Evolutionary conservation across 2,797 vertebrate species (phyloP).

Genomic region (Calcarius lapponicus): DNA sequence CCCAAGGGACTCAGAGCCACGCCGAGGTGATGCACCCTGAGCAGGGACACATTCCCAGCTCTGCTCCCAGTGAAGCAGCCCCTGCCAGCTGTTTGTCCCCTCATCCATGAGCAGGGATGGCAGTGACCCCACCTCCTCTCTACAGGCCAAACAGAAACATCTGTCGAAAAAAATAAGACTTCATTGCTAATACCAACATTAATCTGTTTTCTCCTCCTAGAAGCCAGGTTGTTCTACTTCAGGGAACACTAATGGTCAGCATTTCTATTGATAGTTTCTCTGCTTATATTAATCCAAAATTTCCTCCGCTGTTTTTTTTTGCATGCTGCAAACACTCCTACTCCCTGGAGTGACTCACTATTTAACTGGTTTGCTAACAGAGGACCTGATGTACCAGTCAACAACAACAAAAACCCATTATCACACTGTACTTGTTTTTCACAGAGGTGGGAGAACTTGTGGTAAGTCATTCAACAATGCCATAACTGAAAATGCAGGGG

Average conservation of each 20-base stretch:
- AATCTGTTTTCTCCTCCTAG: background rate
- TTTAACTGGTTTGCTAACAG: conserved; percentile 56
- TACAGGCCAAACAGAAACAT: background rate
- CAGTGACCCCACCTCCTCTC: accelerated
- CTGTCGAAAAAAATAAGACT: background rate
- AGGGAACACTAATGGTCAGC: background rate
- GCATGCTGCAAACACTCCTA: conserved; percentile 15
- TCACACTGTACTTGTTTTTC: conserved; percentile 31
- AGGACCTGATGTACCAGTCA: conserved; percentile 47
- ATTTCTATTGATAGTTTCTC: conserved; percentile 25
- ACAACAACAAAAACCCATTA: conserved; percentile 32
- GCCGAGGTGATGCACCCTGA: accelerated
- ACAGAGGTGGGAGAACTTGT: conserved; percentile 29
- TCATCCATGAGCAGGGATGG: accelerated
- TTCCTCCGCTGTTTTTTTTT: conserved; percentile 11
- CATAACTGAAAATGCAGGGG: background rate
- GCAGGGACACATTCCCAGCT: background rate
- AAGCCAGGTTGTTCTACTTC: conserved; percentile 2
- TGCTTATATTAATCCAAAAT: background rate
- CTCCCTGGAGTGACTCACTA: conserved; percentile 13
- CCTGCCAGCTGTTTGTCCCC: background rate
- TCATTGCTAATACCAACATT: background rate
- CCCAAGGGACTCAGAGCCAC: accelerated
- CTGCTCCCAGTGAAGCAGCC: accelerated
- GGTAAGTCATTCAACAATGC: background rate